Conservation (phyloP, 2,888 invertebrate species). For the Strigamia maritima region DNA sequence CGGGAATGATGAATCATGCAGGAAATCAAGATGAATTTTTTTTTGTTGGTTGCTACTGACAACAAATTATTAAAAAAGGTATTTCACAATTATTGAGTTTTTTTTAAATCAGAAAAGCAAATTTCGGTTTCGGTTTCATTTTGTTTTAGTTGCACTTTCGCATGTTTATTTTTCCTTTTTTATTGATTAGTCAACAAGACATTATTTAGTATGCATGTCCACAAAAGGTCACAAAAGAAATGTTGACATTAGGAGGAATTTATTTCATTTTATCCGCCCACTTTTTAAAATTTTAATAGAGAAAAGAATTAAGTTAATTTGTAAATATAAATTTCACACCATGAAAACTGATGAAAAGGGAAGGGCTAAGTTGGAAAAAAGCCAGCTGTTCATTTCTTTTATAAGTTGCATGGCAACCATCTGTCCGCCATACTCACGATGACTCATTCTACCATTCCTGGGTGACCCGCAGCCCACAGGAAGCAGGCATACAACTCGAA, state of each 20-base stretch:
- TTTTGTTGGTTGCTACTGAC: not conserved
- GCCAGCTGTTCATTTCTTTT: conserved; percentile 34
- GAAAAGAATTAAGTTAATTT: not conserved
- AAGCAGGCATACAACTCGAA: conserved; percentile 3
- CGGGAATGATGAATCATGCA: conserved; percentile 11
- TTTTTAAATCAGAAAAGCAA: too few relatives aligned
- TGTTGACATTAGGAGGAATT: not conserved
- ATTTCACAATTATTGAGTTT: not conserved
- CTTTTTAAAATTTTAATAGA: not conserved
- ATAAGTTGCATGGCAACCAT: conserved; percentile 30
- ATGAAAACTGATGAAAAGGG: not conserved
- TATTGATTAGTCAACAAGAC: too few relatives aligned
- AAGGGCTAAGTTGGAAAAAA: conserved; percentile 19
- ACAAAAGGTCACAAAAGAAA: too few relatives aligned
- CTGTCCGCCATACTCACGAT: conserved; percentile 16
- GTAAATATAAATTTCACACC: conserved; percentile 9
- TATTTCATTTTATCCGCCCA: not conserved
- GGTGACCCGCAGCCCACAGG: conserved; percentile 34
- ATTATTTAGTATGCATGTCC: too few relatives aligned
- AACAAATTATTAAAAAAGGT: conserved; percentile 19
- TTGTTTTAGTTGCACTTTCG: too few relatives aligned
- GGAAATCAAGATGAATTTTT: conserved; percentile 1
- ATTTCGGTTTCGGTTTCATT: too few relatives aligned
- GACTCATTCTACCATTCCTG: conserved; percentile 29
- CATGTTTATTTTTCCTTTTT: too few relatives aligned